Evolutionary conservation across 2,797 vertebrate genomes (phyloP).

Genomic region (Tiaroga cobitis): DNA sequence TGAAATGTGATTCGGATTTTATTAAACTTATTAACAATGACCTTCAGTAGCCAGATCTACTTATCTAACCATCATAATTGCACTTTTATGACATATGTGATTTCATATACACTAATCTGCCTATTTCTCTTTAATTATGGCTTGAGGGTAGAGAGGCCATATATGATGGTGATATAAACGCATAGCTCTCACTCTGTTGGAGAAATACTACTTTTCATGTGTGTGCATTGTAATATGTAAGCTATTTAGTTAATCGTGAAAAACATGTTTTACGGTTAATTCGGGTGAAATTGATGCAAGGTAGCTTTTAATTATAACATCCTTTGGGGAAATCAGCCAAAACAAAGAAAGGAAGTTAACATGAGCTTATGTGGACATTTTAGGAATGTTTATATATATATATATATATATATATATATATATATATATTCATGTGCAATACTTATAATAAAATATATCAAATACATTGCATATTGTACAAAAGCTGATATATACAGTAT

Average conservation of each 20-base stretch:
- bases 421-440: not conserved
- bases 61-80: constrained; percentile 19
- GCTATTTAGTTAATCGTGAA: not conserved
- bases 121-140: not conserved
- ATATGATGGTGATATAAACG: not conserved
- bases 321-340: not conserved
- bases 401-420: not conserved
- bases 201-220: not conserved
- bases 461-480: too few relatives aligned
- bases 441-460: too few relatives aligned
- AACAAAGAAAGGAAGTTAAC: not conserved
- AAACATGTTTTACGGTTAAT: not conserved
- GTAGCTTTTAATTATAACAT: not conserved
- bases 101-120: constrained; percentile 7
- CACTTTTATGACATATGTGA: not conserved
- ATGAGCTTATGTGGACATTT: not conserved
- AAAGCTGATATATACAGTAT: too few relatives aligned
- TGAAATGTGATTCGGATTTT: not conserved
- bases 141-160: not conserved
- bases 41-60: not conserved
- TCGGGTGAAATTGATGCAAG: not conserved
- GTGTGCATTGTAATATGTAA: not conserved
- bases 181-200: not conserved
- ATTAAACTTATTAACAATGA: constrained; percentile 24
- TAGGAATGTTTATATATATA: not conserved